A percentile compares a stretch with the other conserved stretches of the same genome.
These are phyloP conservation scores for Orthosia cruda DNA, from an alignment of 2,888 invertebrate species.

Conservation along the genomic window DNA sequence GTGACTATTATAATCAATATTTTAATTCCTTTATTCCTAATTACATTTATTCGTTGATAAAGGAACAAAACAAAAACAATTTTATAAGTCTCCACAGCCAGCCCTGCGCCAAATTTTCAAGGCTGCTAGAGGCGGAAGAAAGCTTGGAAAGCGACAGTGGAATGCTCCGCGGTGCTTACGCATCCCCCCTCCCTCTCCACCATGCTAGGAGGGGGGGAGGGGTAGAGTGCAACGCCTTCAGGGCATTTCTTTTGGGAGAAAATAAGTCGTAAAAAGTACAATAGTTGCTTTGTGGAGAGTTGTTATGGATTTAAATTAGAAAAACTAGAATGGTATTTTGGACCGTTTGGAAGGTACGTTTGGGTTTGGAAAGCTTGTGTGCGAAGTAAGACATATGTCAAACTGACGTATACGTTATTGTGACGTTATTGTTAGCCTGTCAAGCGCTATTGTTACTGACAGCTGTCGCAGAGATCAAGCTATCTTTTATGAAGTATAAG, in stretches of 20 bases:
- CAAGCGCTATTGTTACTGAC: too few species aligned
- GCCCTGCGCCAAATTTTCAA: conserved; percentile 85
- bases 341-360: neutral
- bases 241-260: conserved; percentile 75
- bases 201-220: conserved; percentile 36
- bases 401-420: too few species aligned
- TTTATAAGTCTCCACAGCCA: conserved; percentile 70
- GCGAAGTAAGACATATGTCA: too few species aligned
- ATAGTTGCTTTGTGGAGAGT: conserved; percentile 36
- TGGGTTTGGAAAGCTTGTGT: neutral
- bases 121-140: conserved; percentile 88
- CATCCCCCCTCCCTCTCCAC: conserved; percentile 65
- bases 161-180: conserved; percentile 85
- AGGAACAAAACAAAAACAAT: neutral
- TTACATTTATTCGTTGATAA: neutral
- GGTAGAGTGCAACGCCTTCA: conserved; percentile 79
- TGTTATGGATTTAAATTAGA: conserved; percentile 30
- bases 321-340: neutral
- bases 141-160: conserved; percentile 91
- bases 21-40: neutral
- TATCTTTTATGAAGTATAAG: too few species aligned
- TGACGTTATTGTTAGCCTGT: too few species aligned
- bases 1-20: neutral
- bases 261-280: conserved; percentile 61
- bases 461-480: too few species aligned